Evolutionary conservation across 2,113 vertebrate genomes (phyloP).

Genomic region (Alligator mississippiensis): DNA sequence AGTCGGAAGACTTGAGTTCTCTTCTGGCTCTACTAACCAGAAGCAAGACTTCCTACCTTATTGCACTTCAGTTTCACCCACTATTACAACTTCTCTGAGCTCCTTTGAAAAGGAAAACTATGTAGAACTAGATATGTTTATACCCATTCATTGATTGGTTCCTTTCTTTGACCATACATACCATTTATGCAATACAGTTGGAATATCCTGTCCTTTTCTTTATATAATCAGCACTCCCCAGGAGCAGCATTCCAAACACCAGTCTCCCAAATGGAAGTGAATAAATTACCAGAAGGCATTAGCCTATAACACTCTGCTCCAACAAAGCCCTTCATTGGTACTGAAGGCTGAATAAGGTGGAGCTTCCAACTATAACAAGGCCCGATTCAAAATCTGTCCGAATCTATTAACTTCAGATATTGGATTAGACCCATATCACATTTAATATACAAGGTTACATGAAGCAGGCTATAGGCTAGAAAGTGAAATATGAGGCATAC

Average conservation of each 20-base stretch:
- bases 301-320: slow-evolving; percentile 1
- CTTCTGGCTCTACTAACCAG: too few relatives aligned
- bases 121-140: background rate
- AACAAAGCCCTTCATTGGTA: background rate
- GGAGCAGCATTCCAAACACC: slow-evolving; percentile 4
- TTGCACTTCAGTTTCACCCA: background rate
- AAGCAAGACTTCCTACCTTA: too few relatives aligned
- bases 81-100: background rate
- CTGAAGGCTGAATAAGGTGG: slow-evolving; percentile 47
- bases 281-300: slow-evolving; percentile 9
- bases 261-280: background rate
- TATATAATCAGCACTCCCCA: background rate
- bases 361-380: slow-evolving; percentile 22
- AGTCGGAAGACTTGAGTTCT: too few relatives aligned
- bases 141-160: background rate
- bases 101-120: too few relatives aligned
- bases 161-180: background rate
- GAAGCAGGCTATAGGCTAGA: background rate
- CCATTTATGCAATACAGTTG: background rate
- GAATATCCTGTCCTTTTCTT: background rate
- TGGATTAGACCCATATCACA: background rate
- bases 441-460: background rate
- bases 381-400: slow-evolving; percentile 18
- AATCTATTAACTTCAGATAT: background rate
- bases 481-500: background rate